A percentile compares a stretch with the other conserved stretches of the same genome.
phyloP scores from a whole-genome alignment of 2,797 vertebrate genomes.

The Ambastaia sidthimunki region DNA sequence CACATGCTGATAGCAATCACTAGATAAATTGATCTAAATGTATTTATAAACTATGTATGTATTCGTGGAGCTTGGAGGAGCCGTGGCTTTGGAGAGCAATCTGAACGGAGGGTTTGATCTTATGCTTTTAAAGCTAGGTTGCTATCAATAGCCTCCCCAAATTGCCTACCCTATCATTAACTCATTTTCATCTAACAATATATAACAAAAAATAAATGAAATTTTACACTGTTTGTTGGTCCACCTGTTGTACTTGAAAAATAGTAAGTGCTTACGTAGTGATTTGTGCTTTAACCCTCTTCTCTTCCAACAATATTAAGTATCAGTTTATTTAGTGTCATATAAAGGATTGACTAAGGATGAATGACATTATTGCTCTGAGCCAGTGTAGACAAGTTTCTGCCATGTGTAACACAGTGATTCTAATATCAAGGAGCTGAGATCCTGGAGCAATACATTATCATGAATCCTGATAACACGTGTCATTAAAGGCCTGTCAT shows the following conservation, averaged over 20 bases:
- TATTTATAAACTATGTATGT: too few relatives aligned
- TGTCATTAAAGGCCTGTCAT: constrained; percentile 68
- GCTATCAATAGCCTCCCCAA: too few relatives aligned
- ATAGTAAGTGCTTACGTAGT: neutral
- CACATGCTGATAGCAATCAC: too few relatives aligned
- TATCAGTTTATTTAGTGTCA: constrained; percentile 17
- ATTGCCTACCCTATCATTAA: too few relatives aligned
- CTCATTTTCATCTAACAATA: neutral
- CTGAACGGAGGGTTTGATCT: too few relatives aligned
- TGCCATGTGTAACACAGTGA: constrained; percentile 3
- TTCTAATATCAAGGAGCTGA: constrained; percentile 41
- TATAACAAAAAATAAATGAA: neutral
- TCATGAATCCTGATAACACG: constrained; percentile 55
- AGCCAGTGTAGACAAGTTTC: constrained; percentile 25
- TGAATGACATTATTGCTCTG: constrained; percentile 2
- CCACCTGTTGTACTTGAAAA: constrained; percentile 18
- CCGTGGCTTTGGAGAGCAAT: too few relatives aligned
- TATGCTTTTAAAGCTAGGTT: too few relatives aligned
- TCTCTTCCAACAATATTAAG: constrained; percentile 1
- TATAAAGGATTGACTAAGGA: constrained; percentile 22
- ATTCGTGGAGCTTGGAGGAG: too few relatives aligned
- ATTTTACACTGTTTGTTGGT: neutral
- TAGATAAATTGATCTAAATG: too few relatives aligned
- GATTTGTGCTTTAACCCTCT: neutral
- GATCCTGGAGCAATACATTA: constrained; percentile 41